Evolutionary conservation across 2,888 invertebrate species (phyloP).

Genomic region (Tachystola acroxantha): DNA sequence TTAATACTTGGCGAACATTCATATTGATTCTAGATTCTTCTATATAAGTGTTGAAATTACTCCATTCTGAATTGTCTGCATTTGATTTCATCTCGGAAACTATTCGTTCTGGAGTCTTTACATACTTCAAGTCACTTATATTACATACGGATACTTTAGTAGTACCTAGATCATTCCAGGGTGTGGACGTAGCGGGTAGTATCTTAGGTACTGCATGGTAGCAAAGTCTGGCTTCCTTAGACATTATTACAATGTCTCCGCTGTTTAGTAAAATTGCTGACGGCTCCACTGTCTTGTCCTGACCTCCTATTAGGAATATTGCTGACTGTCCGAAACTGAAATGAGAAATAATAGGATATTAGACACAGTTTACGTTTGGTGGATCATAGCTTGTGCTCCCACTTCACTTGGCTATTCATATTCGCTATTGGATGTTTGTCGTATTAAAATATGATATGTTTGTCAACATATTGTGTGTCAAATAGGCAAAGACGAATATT

Average conservation of each 20-base stretch:
- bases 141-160: slow-evolving; percentile 5
- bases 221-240: slow-evolving; percentile 87
- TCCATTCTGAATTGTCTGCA: slow-evolving; percentile 59
- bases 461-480: too few species aligned
- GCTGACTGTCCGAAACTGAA: slow-evolving; percentile 96
- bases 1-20: slow-evolving; percentile 94
- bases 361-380: too few species aligned
- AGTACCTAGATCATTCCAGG: slow-evolving; percentile 61
- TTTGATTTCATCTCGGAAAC: slow-evolving; percentile 33
- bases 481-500: too few species aligned
- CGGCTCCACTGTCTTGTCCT: slow-evolving; percentile 81
- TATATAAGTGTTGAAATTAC: slow-evolving; percentile 79
- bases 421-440: too few species aligned
- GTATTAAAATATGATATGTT: too few species aligned
- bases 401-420: too few species aligned
- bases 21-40: slow-evolving; percentile 91
- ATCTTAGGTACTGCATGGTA: slow-evolving; percentile 98
- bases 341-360: slow-evolving; percentile 22
- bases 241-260: slow-evolving; percentile 96
- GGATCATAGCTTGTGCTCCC: too few species aligned
- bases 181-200: slow-evolving; percentile 61
- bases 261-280: slow-evolving; percentile 86
- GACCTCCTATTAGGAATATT: slow-evolving; percentile 94
- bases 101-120: slow-evolving; percentile 29
- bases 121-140: slow-evolving; percentile 33